Base-by-base conservation (phyloP, 2,888 invertebrate genomes). In the Drosophila yooni region DNA sequence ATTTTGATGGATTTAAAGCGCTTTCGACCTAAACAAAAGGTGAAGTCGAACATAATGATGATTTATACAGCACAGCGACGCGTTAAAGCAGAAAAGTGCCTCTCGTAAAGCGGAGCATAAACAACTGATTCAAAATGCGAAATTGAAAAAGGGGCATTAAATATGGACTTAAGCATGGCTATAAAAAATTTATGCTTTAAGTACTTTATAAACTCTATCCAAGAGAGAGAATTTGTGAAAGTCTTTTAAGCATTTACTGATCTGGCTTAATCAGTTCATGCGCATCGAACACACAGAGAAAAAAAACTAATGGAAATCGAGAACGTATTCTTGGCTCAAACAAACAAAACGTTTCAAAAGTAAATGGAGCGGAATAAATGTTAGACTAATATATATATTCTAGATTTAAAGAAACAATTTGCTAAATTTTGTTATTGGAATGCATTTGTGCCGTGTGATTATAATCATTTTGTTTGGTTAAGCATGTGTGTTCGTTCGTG, bases 1-100 rank as follows among this genome's bases (percentile, higher is more conserved):
- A 66, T 65, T 61, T 69, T 51, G 57, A 76, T 63, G 72, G 57
- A 52, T 58, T 74, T 73, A 68, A 67, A 60, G 43, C 58, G 74
- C 34, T 27, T 38, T 36, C n/a, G 58, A 59, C 38, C 74, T n/a
- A 38, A 69, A 74, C 77, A 74, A 76, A 64, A 64, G 76, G 58
- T 76, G 52, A 58, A 66, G 58, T 68, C 60, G 46, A 31, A 38
- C 68, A 52, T 63, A 53, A 67, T 67, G 52, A 58, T 70, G 78
- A 60, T 58, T 66, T 58, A 70, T 70, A 51, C 34, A 48, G 31
- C 38, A 40, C 43, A 40, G 46, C 48, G n/a, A 50, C 29, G 72
- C 70, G 60, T 52, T 48, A 65, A 70, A 34, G 65, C 72, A 34
- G 70, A 73, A 73, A 61, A 61, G 36, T 64, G 70, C 34, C 43